Percentiles rank a stretch among this genome's conserved stretches.
phyloP scores from a whole-genome alignment of 2,888 invertebrate genomes.

The Latrodectus hesperus region DNA sequence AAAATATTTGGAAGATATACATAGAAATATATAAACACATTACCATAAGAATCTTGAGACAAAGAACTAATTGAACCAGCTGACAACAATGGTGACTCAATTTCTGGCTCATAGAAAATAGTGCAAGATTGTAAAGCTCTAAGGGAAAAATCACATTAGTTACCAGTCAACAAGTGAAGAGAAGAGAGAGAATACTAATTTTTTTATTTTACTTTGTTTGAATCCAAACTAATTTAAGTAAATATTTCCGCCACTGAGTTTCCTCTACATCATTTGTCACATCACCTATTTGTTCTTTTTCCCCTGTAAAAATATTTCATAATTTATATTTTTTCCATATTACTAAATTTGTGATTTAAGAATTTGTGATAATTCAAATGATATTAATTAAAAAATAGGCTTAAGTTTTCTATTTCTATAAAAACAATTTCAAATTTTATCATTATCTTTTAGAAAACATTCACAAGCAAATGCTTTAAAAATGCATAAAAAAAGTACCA shows the following conservation, averaged over 20 bases:
- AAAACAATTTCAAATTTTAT: too few species aligned
- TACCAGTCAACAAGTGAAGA: background rate
- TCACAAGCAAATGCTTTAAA: too few species aligned
- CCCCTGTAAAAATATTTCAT: constrained; percentile 15
- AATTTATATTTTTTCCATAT: background rate
- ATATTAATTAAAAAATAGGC: too few species aligned
- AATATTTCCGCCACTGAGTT: constrained; percentile 71
- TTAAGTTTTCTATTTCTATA: too few species aligned
- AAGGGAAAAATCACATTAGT: constrained; percentile 10
- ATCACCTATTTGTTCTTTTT: constrained; percentile 64
- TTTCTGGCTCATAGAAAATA: constrained; percentile 77
- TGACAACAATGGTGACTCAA: constrained; percentile 39
- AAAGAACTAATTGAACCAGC: constrained; percentile 72
- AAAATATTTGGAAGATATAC: background rate
- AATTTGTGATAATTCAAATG: too few species aligned
- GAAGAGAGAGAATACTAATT: background rate
- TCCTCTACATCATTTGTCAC: constrained; percentile 63
- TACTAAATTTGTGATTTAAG: too few species aligned
- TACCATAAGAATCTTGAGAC: constrained; percentile 73
- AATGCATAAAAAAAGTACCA: too few species aligned
- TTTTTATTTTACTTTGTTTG: constrained; percentile 81
- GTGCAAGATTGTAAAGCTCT: constrained; percentile 88
- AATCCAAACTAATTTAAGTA: constrained; percentile 84
- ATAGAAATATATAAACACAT: constrained; percentile 12
- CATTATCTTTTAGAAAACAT: too few species aligned